Conservation (phyloP, 2,797 vertebrate genomes). For the Catharus ustulatus region DNA sequence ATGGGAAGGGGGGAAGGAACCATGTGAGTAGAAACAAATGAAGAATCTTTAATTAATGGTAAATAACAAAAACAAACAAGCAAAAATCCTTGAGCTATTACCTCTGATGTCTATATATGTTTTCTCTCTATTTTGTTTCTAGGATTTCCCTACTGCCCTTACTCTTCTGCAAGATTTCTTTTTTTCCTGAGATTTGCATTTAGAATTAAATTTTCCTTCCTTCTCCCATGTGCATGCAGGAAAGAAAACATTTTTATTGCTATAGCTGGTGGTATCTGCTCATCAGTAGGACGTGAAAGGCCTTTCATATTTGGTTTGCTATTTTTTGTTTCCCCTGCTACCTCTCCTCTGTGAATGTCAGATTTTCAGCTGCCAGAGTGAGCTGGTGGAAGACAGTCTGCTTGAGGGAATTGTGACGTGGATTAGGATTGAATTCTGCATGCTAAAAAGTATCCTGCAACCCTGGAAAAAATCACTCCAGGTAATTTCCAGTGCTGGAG, state of each 20-base stretch:
- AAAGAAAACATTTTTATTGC: constrained; percentile 53
- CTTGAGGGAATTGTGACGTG: not conserved
- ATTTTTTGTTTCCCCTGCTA: constrained; percentile 14
- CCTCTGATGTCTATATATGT: not conserved
- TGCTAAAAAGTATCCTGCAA: not conserved
- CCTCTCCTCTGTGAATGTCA: not conserved
- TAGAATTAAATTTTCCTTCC: constrained; percentile 23
- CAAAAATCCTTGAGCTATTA: not conserved
- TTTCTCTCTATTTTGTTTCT: not conserved
- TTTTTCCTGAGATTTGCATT: constrained; percentile 19
- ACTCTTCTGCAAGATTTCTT: not conserved
- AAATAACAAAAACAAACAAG: not conserved
- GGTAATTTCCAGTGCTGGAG: not conserved
- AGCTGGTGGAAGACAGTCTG: not conserved
- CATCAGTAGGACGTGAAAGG: constrained; percentile 25
- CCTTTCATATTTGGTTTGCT: constrained; percentile 27
- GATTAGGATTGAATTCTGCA: not conserved
- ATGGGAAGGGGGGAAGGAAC: not conserved
- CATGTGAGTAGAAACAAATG: not conserved
- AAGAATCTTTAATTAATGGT: constrained; percentile 1
- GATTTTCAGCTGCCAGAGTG: not conserved
- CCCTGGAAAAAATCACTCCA: not conserved
- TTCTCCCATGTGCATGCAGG: constrained; percentile 7
- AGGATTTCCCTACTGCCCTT: constrained; percentile 20
- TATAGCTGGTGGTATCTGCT: not conserved